phyloP scores from a whole-genome alignment of 2,888 invertebrate species.

The Linyphia triangularis region DNA sequence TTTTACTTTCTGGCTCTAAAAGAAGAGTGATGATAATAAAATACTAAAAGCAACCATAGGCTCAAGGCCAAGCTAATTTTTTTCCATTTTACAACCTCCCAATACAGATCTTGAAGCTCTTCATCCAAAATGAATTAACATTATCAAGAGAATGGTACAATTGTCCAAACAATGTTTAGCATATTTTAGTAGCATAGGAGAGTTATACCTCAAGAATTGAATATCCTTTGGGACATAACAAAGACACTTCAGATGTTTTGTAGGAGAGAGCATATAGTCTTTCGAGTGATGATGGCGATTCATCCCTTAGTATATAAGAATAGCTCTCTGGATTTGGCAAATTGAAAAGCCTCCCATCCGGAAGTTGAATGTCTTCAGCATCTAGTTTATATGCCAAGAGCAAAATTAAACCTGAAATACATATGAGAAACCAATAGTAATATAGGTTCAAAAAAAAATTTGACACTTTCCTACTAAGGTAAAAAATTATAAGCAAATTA shows the following conservation, averaged over 20 bases:
- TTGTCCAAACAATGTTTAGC: no score
- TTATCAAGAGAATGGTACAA: no score
- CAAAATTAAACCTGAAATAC: neutral
- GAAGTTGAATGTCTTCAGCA: constrained; percentile 18
- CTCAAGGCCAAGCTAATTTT: no score
- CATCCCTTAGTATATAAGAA: constrained; percentile 27
- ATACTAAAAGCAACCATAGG: no score
- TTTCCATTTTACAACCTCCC: no score
- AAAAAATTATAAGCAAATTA: no score
- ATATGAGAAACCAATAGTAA: constrained; percentile 8
- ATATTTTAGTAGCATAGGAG: no score
- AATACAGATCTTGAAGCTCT: no score
- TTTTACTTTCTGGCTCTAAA: no score
- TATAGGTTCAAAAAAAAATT: neutral
- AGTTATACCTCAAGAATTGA: constrained; percentile 27
- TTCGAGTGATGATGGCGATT: constrained; percentile 22
- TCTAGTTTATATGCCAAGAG: neutral
- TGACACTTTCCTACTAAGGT: no score
- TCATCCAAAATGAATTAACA: no score
- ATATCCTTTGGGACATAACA: constrained; percentile 43
- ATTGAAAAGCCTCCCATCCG: constrained; percentile 45
- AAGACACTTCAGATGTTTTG: neutral
- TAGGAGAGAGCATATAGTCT: constrained; percentile 7
- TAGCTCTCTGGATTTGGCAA: constrained; percentile 2
- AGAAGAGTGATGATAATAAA: no score